Conservation (phyloP, 2,888 invertebrate genomes). For the Meganola albula region DNA sequence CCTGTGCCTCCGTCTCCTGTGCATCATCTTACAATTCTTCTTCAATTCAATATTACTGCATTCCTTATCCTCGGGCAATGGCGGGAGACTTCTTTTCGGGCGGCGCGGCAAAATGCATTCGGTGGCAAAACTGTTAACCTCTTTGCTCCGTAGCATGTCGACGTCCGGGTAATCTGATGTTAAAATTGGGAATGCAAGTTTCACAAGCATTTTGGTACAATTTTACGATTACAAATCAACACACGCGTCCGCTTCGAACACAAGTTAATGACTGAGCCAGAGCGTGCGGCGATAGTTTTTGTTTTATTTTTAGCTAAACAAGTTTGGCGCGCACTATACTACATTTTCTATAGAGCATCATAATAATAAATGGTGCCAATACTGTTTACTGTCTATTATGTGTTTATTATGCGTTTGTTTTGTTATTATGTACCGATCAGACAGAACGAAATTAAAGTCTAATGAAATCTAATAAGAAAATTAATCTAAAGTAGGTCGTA, state of each 20-base stretch:
- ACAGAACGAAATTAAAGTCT: too few species aligned
- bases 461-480: too few species aligned
- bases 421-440: too few species aligned
- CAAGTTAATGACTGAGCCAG: conserved; percentile 28
- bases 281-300: conserved; percentile 23
- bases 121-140: conserved; percentile 50
- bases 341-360: conserved; percentile 24
- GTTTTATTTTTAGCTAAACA: conserved; percentile 27
- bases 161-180: conserved; percentile 50
- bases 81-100: conserved; percentile 53
- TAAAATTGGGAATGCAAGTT: conserved; percentile 48
- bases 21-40: conserved; percentile 44
- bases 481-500: too few species aligned
- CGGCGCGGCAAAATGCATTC: conserved; percentile 60
- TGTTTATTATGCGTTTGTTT: conserved; percentile 15
- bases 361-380: conserved; percentile 27
- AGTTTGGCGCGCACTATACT: conserved; percentile 30
- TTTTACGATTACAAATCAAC: conserved; percentile 17
- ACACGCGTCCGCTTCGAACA: conserved; percentile 41
- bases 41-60: conserved; percentile 55
- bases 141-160: conserved; percentile 58
- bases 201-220: conserved; percentile 48
- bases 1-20: conserved; percentile 49
- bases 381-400: conserved; percentile 12
- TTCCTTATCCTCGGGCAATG: conserved; percentile 64